Percentiles rank a stretch among this genome's conserved stretches.
Conservation (phyloP, 2,113 vertebrate genomes). For the Lichenostomus cassidix region DNA sequence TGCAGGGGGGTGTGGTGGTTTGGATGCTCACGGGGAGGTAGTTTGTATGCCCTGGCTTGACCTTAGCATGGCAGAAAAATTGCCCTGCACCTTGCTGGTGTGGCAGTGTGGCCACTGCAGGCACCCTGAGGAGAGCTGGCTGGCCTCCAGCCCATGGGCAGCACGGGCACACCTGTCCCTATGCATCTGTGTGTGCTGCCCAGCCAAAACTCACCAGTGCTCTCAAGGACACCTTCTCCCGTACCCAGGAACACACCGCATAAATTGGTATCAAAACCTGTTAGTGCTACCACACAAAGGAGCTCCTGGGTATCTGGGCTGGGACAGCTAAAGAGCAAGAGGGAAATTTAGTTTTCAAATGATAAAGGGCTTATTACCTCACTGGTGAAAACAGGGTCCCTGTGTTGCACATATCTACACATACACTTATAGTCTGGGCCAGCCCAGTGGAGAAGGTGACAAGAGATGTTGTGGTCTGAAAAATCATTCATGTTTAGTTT, state of each 20-base stretch:
- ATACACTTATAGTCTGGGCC: background rate
- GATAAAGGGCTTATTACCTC: background rate
- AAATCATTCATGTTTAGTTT: background rate
- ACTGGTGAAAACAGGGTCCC: background rate
- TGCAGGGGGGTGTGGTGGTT: background rate
- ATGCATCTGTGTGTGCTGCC: background rate
- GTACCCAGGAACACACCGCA: rapidly evolving
- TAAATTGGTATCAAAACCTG: background rate
- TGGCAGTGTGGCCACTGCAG: rapidly evolving
- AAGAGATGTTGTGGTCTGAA: background rate
- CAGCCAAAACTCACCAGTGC: background rate
- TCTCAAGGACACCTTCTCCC: conserved; percentile 23
- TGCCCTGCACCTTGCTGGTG: rapidly evolving
- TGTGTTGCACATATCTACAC: background rate
- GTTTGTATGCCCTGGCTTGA: background rate
- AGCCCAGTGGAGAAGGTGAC: background rate
- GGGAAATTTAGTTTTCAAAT: background rate
- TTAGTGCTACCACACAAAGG: background rate
- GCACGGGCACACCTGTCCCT: background rate
- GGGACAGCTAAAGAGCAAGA: background rate
- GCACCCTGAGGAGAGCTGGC: background rate
- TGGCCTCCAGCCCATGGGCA: background rate
- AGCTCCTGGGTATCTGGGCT: background rate
- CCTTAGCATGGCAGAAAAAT: background rate
- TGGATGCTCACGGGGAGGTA: background rate